Evolutionary conservation across 2,888 invertebrate species (phyloP).

Genomic region (Nymphalis c-album): DNA sequence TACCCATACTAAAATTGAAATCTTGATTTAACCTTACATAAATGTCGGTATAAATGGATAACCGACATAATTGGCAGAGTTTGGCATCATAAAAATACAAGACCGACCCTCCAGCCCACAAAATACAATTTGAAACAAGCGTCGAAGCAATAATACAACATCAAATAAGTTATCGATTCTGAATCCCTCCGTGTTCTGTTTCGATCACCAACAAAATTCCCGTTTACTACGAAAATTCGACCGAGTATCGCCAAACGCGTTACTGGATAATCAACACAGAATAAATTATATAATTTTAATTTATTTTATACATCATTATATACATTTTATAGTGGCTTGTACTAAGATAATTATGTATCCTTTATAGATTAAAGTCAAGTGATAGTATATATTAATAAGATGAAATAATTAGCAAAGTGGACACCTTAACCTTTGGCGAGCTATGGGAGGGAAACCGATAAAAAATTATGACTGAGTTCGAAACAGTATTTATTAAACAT

Average conservation of each 20-base stretch:
- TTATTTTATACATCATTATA: too few species aligned
- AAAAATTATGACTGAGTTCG: too few species aligned
- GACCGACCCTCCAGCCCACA: not conserved
- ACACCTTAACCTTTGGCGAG: too few species aligned
- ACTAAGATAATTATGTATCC: too few species aligned
- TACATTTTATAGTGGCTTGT: too few species aligned
- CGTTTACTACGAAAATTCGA: not conserved
- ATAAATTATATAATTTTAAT: too few species aligned
- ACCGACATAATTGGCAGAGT: not conserved
- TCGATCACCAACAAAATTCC: constrained; percentile 7
- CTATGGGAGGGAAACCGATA: too few species aligned
- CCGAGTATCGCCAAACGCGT: not conserved
- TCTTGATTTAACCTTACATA: not conserved
- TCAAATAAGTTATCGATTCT: constrained; percentile 5
- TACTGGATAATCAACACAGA: too few species aligned
- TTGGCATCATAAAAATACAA: constrained; percentile 7
- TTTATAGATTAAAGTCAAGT: too few species aligned
- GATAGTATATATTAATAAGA: too few species aligned
- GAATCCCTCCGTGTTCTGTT: constrained; percentile 8
- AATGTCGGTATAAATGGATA: not conserved
- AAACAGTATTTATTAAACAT: too few species aligned
- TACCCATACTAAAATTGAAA: not conserved
- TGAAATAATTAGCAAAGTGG: too few species aligned
- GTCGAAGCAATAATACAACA: constrained; percentile 5
- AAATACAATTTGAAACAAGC: constrained; percentile 7